Base-by-base conservation (phyloP, 1,140 invertebrate genomes). In the Orchestia grillus region DNA sequence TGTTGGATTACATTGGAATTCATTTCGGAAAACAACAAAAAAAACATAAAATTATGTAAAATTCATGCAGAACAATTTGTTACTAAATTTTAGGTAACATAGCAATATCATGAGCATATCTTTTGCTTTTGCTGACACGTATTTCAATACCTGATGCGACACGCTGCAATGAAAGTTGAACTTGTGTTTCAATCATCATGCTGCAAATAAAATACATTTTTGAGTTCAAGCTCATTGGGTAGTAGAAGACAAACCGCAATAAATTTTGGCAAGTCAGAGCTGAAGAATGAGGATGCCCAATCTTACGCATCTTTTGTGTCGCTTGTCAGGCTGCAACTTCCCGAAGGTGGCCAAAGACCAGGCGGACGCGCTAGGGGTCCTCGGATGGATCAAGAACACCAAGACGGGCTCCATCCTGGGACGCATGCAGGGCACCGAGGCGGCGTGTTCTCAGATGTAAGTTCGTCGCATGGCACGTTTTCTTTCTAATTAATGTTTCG, bases 321-420 rank as follows among this genome's bases (percentile, higher is more conserved):
- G 62, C 47, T 53, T 53, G 47, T 77, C 97, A 99, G 99, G 98
- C 96, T 98, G 98, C 97, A 98, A 98, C 97, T 99, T 99, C 97
- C 98, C 98, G 36, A 99, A 99, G 97, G 99, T 98, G 97, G 98
- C 98, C 97, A 98, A 98, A 97, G 98, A 99, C 97, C 97, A 98
- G 96, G 98, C 98, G 47, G 98, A 98, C 96, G 98, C 98, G 96
- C 97, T 98, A 40, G 98, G 98, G 77, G 98, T 99, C 40, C 98
- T 98, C 47, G 99, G 99, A n/a, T 99, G 99, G 99, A 98, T 99
- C 96, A 99, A 99, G 97, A 99, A 99, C 97, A 98, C 98, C n/a
- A 98, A 98, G 97, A 98, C 98, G 96, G 99, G 99, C 45, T 99
- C 99, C 19, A 98, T 99, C 95, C 97, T 98, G 0, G 99, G 99